Percentiles rank a stretch among this genome's conserved stretches.
phyloP scores from a whole-genome alignment of 92 coral and sea anemone genomes.

The Micromussa lordhowensis region DNA sequence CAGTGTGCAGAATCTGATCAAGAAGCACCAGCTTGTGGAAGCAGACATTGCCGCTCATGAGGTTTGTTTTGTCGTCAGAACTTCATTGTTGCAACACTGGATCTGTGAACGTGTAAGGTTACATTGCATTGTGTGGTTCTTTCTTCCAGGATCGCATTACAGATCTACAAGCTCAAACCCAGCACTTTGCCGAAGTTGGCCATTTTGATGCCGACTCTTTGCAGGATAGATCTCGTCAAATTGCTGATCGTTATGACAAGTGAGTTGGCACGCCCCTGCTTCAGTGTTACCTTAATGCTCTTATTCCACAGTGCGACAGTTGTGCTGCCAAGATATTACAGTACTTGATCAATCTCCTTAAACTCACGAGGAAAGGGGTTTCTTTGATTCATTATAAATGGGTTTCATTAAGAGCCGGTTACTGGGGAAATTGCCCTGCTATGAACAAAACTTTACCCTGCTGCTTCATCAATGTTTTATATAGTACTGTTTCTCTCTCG shows the following conservation, averaged over 20 bases:
- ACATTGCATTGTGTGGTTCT: background rate
- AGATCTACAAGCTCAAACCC: slow-evolving; percentile 94
- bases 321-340: background rate
- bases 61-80: slow-evolving; percentile 36
- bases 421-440: too few species aligned
- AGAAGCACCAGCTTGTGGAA: slow-evolving; percentile 97
- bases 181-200: slow-evolving; percentile 93
- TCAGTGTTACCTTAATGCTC: background rate
- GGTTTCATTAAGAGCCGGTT: too few species aligned
- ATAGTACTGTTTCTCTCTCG: too few species aligned
- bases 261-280: slow-evolving; percentile 33
- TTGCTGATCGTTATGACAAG: slow-evolving; percentile 94
- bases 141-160: slow-evolving; percentile 85
- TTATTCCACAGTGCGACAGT: background rate
- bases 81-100: background rate
- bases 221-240: slow-evolving; percentile 87
- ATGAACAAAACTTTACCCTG: too few species aligned
- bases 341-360: background rate
- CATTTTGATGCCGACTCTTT: slow-evolving; percentile 94
- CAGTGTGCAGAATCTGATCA: slow-evolving; percentile 94
- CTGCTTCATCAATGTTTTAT: too few species aligned
- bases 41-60: slow-evolving; percentile 98
- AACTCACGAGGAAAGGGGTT: background rate
- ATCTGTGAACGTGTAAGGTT: background rate
- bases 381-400: background rate